Conservation (phyloP, 2,797 vertebrate species). For the Sphaeramia orbicularis region DNA sequence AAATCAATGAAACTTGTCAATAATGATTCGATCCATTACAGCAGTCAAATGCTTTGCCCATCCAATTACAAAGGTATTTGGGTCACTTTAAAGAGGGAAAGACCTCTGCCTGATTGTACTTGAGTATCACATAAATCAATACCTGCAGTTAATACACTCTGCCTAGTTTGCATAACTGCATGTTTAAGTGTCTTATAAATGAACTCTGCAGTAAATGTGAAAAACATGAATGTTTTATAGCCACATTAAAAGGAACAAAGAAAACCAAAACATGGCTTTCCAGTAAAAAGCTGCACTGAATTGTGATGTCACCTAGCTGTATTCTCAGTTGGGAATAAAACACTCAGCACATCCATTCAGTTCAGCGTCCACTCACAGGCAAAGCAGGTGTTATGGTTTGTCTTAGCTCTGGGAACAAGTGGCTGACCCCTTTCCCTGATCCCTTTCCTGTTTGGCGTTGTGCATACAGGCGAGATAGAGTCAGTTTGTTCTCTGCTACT, state of each 20-base stretch:
- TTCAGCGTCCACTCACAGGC: conserved; percentile 37
- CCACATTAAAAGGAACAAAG: too few relatives aligned
- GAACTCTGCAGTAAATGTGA: not conserved
- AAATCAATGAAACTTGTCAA: conserved; percentile 76
- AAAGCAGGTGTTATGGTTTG: conserved; percentile 78
- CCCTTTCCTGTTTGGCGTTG: conserved; percentile 84
- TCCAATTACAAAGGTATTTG: conserved; percentile 75
- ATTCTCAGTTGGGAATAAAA: conserved; percentile 54
- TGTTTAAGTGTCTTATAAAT: conserved; percentile 24
- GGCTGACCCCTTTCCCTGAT: conserved; percentile 79
- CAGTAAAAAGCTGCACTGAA: conserved; percentile 46
- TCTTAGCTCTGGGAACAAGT: conserved; percentile 80
- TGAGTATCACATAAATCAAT: conserved; percentile 61
- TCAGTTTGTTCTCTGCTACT: conserved; percentile 68
- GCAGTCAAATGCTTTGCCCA: conserved; percentile 66
- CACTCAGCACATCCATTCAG: conserved; percentile 53
- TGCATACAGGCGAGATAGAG: conserved; percentile 61
- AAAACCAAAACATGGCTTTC: conserved; percentile 48
- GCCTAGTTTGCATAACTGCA: conserved; percentile 22
- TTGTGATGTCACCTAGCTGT: conserved; percentile 42
- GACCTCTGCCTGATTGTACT: conserved; percentile 60
- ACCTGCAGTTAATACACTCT: conserved; percentile 53
- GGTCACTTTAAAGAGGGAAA: conserved; percentile 63
- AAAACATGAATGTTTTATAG: too few relatives aligned
- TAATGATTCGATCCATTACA: conserved; percentile 68